Evolutionary conservation across 2,797 vertebrate genomes (phyloP).

Genomic region (Brotula barbata): DNA sequence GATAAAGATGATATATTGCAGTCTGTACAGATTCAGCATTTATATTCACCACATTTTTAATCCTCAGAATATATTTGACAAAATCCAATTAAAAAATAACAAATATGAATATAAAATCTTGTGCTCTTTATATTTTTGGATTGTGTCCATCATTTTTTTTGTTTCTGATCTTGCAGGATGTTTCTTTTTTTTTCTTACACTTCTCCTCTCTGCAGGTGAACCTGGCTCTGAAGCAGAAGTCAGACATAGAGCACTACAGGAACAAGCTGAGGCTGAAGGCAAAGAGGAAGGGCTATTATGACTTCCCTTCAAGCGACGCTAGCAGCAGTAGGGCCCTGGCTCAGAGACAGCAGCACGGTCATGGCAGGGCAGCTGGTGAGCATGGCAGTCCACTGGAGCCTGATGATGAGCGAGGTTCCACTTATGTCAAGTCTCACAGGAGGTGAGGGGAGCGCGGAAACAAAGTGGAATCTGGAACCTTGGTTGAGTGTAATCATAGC

Average conservation of each 20-base stretch:
- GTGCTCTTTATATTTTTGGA: no score
- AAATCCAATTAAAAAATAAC: no score
- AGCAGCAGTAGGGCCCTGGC: conserved; percentile 76
- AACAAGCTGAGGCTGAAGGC: conserved; percentile 97
- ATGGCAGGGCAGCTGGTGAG: conserved; percentile 84
- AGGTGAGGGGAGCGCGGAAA: conserved; percentile 80
- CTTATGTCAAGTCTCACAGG: conserved; percentile 88
- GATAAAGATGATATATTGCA: no score
- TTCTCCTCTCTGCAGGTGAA: conserved; percentile 82
- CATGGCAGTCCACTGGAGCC: conserved; percentile 84
- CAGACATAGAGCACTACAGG: conserved; percentile 97
- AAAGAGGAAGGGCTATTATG: conserved; percentile 96
- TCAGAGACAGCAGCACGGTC: conserved; percentile 78
- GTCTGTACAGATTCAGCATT: no score
- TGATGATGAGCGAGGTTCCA: conserved; percentile 87
- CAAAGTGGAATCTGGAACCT: conserved; percentile 38
- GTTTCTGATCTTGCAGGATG: background rate
- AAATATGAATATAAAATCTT: no score
- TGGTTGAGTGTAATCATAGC: conserved; percentile 34
- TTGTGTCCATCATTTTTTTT: background rate
- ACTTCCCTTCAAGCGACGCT: conserved; percentile 83
- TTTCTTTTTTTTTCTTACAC: no score
- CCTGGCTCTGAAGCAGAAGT: conserved; percentile 97
- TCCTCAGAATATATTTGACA: no score
- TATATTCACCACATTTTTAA: no score